Evolutionary conservation across 1,140 invertebrate species (phyloP).

Genomic region (Ceratina australensis): DNA sequence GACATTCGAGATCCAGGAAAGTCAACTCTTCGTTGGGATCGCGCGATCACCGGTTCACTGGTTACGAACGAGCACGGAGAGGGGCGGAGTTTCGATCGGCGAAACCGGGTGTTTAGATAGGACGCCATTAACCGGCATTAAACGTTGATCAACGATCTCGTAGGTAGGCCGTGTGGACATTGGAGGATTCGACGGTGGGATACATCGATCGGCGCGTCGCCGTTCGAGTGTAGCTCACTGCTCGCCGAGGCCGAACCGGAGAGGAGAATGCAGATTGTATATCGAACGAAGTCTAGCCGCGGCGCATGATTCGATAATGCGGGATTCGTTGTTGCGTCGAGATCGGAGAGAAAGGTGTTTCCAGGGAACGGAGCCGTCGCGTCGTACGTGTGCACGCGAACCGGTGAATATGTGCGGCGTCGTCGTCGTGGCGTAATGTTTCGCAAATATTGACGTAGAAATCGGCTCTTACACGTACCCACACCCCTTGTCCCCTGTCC

Average conservation of each 20-base stretch:
- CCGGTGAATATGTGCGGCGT: constrained; percentile 40
- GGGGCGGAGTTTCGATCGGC: background rate
- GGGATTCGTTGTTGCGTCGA: constrained; percentile 14
- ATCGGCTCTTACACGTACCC: constrained; percentile 54
- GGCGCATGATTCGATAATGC: constrained; percentile 33
- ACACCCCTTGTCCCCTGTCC: constrained; percentile 6
- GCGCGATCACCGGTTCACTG: too few relatives aligned
- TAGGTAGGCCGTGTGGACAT: background rate
- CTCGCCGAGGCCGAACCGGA: background rate
- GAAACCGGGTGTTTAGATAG: background rate
- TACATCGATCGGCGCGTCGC: background rate
- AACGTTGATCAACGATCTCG: background rate
- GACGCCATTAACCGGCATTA: background rate
- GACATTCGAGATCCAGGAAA: too few relatives aligned
- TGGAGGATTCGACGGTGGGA: background rate
- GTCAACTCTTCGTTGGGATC: too few relatives aligned
- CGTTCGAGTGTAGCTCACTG: background rate
- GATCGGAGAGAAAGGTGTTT: constrained; percentile 18
- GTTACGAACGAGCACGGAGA: background rate
- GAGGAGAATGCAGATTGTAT: constrained; percentile 45
- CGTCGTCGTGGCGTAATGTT: constrained; percentile 59
- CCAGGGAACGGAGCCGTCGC: background rate
- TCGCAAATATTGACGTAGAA: constrained; percentile 70
- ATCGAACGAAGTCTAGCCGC: constrained; percentile 46
- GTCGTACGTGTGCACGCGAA: constrained; percentile 24